Evolutionary conservation across 2,797 vertebrate genomes (phyloP), one percentile per base, ranked within the genome.

Genomic region (Lutjanus argentimaculatus): DNA sequence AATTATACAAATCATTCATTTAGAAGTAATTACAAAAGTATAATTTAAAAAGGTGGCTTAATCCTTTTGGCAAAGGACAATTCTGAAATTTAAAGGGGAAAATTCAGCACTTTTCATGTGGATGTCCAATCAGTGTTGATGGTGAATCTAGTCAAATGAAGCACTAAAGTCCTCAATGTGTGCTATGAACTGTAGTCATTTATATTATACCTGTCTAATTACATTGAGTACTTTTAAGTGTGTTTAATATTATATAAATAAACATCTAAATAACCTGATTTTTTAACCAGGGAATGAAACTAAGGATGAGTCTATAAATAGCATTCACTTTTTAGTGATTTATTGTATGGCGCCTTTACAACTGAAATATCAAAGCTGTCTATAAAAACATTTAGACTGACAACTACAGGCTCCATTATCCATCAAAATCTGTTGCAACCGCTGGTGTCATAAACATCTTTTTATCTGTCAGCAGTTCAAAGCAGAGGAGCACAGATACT

Each of bases 391-490:
- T 45, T 76, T 58, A 57, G 21, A 75, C 16, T 82, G 78, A 77
- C 78, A 79, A 76, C 45, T 66, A 22, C 42, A 53, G 58, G 67
- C 71, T 5, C 65, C 49, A 51, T 82, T 86, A 85, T 83, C 67
- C 53, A 74, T 77, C 53, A 61, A 83, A 83, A 86, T 88, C 66
- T 66, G 43, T 75, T 83, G 73, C 58, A 87, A 65, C 56, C 17
- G 6, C 64, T 77, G 36, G 68, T 87, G 65, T 80, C 80, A 85
- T 75, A 84, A 85, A 84, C 55, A 67, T 75, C 62, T 64, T 84
- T 74, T 75, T 81, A 77, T 91, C 78, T 82, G 59, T 85, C 80
- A 83, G 77, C 62, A 58, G 68, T 86, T 89, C 72, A 82, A 87
- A 87, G 80, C 71, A 72, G 40, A 83, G 19, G 48, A 85, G 79